Percentiles rank a stretch among this genome's conserved stretches.
Evolutionary conservation across 2,113 vertebrate genomes (phyloP).

Genomic region (Harpagus bidentatus): DNA sequence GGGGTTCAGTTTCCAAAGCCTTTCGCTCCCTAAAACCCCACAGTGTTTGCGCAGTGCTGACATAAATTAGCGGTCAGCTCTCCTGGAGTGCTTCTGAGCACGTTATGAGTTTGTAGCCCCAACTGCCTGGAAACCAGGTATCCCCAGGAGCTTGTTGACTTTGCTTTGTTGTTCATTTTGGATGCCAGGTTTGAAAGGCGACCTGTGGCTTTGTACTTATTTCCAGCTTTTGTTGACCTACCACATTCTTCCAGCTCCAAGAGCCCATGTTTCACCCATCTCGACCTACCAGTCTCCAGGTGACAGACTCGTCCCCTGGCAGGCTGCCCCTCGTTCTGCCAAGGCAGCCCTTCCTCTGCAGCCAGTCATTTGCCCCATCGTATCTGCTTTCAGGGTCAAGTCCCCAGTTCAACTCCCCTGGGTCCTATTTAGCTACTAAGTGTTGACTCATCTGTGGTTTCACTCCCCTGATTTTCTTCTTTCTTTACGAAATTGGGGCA

Average conservation of each 20-base stretch:
- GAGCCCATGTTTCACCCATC: neutral
- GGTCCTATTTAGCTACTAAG: neutral
- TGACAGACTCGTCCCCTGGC: neutral
- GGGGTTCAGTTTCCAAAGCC: neutral
- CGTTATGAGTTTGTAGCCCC: neutral
- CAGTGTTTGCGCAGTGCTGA: neutral
- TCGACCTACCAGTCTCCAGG: neutral
- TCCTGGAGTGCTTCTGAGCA: neutral
- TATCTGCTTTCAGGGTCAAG: neutral
- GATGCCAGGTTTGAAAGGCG: neutral
- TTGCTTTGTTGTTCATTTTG: neutral
- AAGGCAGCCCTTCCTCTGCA: neutral
- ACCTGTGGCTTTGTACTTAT: neutral
- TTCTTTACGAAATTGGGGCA: neutral
- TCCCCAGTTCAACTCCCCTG: neutral
- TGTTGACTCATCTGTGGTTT: neutral
- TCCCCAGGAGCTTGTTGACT: neutral
- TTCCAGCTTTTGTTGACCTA: neutral
- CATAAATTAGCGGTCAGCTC: neutral
- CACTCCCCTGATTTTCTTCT: neutral
- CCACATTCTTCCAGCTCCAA: neutral
- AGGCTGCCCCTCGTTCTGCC: neutral
- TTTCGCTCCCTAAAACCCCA: neutral
- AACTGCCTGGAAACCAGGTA: slow-evolving; percentile 1
- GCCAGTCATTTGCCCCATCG: neutral